These are phyloP conservation scores for Apis cerana DNA, from an alignment of 1,140 invertebrate genomes.

Conservation along the genomic window DNA sequence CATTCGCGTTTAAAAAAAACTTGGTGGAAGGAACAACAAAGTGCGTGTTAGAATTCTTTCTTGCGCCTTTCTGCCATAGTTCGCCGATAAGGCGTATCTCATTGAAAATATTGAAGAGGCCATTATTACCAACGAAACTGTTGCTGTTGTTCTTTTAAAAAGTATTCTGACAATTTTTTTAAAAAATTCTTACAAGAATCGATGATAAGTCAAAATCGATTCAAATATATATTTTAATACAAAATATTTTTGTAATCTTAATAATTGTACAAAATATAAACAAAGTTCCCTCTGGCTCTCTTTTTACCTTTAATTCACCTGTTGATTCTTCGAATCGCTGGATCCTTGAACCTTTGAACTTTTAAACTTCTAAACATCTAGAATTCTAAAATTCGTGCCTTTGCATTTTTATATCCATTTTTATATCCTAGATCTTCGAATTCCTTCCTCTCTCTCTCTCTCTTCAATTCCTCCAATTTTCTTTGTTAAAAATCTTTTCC, in stretches of 20 bases:
- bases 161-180: not conserved
- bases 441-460: too few species aligned
- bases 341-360: too few species aligned
- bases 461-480: too few species aligned
- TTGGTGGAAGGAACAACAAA: not conserved
- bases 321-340: too few species aligned
- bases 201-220: too few species aligned
- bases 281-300: too few species aligned
- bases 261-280: not conserved
- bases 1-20: not conserved
- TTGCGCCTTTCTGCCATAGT: not conserved
- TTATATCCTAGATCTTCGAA: too few species aligned
- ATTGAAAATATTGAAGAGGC: not conserved
- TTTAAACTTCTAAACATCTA: too few species aligned
- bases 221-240: not conserved
- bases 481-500: too few species aligned
- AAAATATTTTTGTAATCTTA: not conserved
- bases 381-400: too few species aligned
- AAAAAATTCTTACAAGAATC: not conserved
- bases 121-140: not conserved
- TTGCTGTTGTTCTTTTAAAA: not conserved
- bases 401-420: too few species aligned
- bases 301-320: too few species aligned
- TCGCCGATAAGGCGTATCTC: slow-evolving; percentile 1
- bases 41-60: not conserved